These are phyloP conservation scores for Drosophila parthenogenetica DNA, from an alignment of 2,888 invertebrate genomes.

Conservation along the genomic window DNA sequence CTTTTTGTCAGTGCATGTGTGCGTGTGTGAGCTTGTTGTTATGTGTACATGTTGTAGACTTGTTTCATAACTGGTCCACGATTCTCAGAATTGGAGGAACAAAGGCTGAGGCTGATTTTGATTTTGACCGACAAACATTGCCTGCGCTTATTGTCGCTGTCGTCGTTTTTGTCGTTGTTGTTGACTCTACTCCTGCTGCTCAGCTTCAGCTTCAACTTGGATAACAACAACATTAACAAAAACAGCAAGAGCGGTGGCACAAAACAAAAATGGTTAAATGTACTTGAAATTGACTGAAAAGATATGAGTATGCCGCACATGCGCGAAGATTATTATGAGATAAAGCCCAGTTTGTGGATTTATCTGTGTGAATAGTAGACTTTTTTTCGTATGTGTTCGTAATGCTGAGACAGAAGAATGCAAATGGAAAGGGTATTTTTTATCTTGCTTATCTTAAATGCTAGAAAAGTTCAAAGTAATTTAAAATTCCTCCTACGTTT, in stretches of 20 bases:
- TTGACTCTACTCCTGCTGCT: conserved; percentile 44
- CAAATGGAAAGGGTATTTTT: not conserved
- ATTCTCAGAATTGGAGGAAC: conserved; percentile 83
- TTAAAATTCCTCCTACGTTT: no score
- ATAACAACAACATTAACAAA: conserved; percentile 48
- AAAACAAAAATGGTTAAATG: conserved; percentile 68
- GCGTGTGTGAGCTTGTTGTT: conserved; percentile 16
- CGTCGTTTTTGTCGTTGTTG: conserved; percentile 30
- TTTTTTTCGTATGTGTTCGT: conserved; percentile 2
- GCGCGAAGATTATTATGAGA: conserved; percentile 78
- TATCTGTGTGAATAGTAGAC: conserved; percentile 6
- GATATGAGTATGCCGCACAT: conserved; percentile 72
- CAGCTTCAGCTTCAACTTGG: conserved; percentile 32
- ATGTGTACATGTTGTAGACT: conserved; percentile 75
- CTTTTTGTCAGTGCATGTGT: conserved; percentile 10
- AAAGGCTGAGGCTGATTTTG: conserved; percentile 79
- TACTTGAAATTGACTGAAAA: conserved; percentile 78
- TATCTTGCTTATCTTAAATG: conserved; percentile 27
- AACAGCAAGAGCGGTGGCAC: conserved; percentile 49
- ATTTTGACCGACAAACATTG: conserved; percentile 84
- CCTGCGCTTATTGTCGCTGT: conserved; percentile 64
- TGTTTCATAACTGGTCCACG: conserved; percentile 84
- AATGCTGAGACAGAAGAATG: not conserved
- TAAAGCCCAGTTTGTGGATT: conserved; percentile 54
- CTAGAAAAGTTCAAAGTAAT: no score